These are phyloP conservation scores for Quadroppia sp. DNA, from an alignment of 2,888 invertebrate species.

Conservation along the genomic window DNA sequence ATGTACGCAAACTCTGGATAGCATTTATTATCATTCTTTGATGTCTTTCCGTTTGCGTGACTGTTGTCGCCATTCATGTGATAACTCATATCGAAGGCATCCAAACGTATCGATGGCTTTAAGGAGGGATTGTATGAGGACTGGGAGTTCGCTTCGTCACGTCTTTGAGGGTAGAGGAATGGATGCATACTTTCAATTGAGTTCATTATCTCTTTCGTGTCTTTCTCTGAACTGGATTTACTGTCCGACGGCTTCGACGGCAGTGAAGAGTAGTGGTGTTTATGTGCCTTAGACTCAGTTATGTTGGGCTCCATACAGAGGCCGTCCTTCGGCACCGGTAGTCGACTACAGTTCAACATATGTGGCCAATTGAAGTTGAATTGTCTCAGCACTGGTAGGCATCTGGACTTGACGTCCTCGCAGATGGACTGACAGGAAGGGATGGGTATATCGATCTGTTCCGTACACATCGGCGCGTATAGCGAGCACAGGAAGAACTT, in stretches of 20 bases:
- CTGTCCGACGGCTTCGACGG: not conserved
- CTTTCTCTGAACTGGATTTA: not conserved
- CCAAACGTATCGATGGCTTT: not conserved
- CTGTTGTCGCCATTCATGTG: not conserved
- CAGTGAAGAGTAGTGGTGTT: not conserved
- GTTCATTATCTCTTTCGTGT: not conserved
- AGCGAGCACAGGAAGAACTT: conserved; percentile 84
- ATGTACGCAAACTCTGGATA: conserved; percentile 28
- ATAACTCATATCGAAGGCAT: not conserved
- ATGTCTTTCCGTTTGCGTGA: conserved; percentile 2
- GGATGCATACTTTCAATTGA: conserved; percentile 14
- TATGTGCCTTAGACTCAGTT: conserved; percentile 56
- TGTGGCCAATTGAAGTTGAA: conserved; percentile 66
- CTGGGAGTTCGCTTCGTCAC: conserved; percentile 5
- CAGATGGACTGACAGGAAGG: conserved; percentile 81
- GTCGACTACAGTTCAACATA: conserved; percentile 70
- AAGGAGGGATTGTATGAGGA: not conserved
- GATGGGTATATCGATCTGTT: conserved; percentile 75
- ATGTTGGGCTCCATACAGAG: conserved; percentile 67
- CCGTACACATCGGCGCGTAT: conserved; percentile 84
- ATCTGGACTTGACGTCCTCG: conserved; percentile 64
- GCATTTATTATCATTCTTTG: conserved; percentile 17
- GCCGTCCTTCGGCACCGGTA: conserved; percentile 63
- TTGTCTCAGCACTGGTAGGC: conserved; percentile 64
- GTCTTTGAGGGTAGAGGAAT: not conserved